These are phyloP conservation scores for Cetonia aurata DNA, from an alignment of 2,888 invertebrate genomes.

Conservation along the genomic window DNA sequence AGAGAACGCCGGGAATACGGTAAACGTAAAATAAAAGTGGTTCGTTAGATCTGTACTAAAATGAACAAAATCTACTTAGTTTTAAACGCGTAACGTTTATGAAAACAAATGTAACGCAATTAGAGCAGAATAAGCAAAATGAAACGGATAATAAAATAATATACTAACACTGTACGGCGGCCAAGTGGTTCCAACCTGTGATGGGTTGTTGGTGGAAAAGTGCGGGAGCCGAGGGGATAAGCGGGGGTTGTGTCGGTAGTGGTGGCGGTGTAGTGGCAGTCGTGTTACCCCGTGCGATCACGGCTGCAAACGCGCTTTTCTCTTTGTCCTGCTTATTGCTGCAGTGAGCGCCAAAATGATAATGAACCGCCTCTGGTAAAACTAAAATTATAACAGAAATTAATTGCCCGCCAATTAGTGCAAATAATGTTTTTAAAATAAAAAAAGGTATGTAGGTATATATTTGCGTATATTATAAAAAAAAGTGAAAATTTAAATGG, in stretches of 20 bases:
- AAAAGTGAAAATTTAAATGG: too few relatives aligned
- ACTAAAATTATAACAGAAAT: slow-evolving; percentile 49
- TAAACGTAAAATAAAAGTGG: slow-evolving; percentile 50
- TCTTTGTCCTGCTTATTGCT: slow-evolving; percentile 63
- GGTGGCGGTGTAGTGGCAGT: slow-evolving; percentile 66
- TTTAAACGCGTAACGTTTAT: slow-evolving; percentile 61
- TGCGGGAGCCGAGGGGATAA: slow-evolving; percentile 69
- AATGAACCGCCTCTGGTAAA: slow-evolving; percentile 61
- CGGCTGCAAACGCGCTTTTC: slow-evolving; percentile 72
- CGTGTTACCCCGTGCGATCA: slow-evolving; percentile 65
- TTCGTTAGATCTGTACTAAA: slow-evolving; percentile 58
- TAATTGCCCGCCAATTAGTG: slow-evolving; percentile 39
- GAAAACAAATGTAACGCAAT: slow-evolving; percentile 62
- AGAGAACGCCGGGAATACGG: slow-evolving; percentile 42
- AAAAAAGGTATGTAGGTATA: slow-evolving; percentile 4
- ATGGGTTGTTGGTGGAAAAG: slow-evolving; percentile 68
- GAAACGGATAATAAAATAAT: slow-evolving; percentile 62
- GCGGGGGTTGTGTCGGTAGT: slow-evolving; percentile 64
- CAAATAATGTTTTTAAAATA: slow-evolving; percentile 28
- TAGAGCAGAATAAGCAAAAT: slow-evolving; percentile 56
- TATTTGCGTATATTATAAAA: too few relatives aligned
- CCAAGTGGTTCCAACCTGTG: slow-evolving; percentile 74
- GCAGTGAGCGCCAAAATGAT: slow-evolving; percentile 63
- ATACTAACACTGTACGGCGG: slow-evolving; percentile 77
- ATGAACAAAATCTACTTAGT: slow-evolving; percentile 62